These are phyloP conservation scores for Phataginus tricuspis DNA, from an alignment of 2,797 vertebrate species.

Conservation along the genomic window DNA sequence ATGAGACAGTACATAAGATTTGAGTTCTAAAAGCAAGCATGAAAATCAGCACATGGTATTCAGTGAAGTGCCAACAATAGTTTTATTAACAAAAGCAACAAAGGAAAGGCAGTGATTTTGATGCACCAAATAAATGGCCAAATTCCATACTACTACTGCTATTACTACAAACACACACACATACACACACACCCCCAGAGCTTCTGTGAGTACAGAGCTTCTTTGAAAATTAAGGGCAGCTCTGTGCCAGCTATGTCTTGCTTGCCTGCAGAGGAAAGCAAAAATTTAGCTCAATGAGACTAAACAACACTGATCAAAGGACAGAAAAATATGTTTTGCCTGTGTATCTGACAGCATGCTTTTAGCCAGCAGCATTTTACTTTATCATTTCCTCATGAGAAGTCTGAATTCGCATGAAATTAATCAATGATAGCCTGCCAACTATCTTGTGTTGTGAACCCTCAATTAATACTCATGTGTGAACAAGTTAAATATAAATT, in stretches of 20 bases:
- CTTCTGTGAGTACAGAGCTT: background rate
- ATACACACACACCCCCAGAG: background rate
- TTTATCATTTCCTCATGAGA: background rate
- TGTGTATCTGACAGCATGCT: background rate
- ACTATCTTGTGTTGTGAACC: background rate
- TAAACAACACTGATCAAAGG: slow-evolving; percentile 8
- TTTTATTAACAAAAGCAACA: slow-evolving; percentile 29
- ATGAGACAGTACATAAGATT: slow-evolving; percentile 40
- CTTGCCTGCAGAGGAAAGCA: background rate
- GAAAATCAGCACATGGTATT: background rate
- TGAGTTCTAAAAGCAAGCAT: slow-evolving; percentile 10
- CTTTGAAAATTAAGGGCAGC: background rate
- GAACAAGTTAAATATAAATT: slow-evolving; percentile 1
- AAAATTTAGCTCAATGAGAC: background rate
- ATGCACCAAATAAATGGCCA: background rate
- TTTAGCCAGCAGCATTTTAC: slow-evolving; percentile 27
- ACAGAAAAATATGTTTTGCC: background rate
- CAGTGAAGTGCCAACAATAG: background rate
- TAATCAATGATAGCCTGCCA: background rate
- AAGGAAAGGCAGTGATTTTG: slow-evolving; percentile 38
- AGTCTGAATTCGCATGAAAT: slow-evolving; percentile 19
- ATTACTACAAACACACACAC: background rate
- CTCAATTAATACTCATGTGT: background rate
- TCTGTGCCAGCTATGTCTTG: background rate
- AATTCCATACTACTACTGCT: background rate